Percentiles rank a stretch among this genome's conserved stretches.
phyloP scores from a whole-genome alignment of 2,797 vertebrate genomes.

The Cossypha niveicapilla region DNA sequence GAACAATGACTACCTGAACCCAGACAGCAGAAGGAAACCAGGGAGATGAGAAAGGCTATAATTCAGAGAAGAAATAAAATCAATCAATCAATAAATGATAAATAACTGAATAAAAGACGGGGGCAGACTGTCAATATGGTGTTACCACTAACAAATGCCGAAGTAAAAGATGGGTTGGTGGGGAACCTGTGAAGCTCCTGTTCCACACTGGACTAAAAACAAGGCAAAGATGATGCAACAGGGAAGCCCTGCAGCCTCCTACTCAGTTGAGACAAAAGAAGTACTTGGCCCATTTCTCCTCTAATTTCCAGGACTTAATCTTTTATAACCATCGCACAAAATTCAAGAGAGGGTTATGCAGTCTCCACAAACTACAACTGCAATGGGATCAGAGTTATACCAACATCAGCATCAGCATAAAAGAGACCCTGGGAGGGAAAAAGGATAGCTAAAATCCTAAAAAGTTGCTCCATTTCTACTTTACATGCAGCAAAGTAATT shows the following conservation, averaged over 20 bases:
- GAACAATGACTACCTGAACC: background rate
- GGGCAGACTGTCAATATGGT: background rate
- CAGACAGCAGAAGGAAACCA: background rate
- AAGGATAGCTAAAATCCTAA: background rate
- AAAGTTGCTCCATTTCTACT: background rate
- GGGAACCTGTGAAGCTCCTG: background rate
- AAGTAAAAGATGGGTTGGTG: background rate
- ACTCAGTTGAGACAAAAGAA: background rate
- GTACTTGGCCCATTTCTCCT: background rate
- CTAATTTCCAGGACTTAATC: background rate
- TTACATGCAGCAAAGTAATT: background rate
- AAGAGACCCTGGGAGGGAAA: background rate
- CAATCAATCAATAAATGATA: background rate
- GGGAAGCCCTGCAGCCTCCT: background rate
- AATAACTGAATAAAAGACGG: background rate
- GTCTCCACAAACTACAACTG: background rate
- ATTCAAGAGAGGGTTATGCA: background rate
- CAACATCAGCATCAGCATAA: accelerated
- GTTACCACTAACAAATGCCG: background rate
- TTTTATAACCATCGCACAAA: background rate
- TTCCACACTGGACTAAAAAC: background rate
- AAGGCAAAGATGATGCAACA: background rate
- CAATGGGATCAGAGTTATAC: background rate
- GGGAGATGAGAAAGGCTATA: accelerated
- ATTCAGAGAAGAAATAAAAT: too few species aligned